Conservation (phyloP, 2,797 vertebrate genomes). For the Myotis myotis region DNA sequence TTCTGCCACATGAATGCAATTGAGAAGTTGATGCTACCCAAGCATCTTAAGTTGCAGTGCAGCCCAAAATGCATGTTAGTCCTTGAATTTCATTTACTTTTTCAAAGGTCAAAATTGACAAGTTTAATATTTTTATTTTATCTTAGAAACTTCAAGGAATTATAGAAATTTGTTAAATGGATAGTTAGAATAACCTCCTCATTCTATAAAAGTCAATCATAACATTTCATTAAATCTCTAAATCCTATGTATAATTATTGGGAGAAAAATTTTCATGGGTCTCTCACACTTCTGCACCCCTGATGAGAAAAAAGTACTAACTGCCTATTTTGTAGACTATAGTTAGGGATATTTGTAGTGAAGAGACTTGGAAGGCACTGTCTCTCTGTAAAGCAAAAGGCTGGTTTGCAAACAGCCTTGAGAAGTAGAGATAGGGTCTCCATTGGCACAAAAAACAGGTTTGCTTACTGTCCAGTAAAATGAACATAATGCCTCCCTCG, state of each 20-base stretch:
- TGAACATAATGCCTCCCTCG: background rate
- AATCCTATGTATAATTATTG: background rate
- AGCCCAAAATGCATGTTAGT: background rate
- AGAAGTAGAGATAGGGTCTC: background rate
- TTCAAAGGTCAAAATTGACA: conserved; percentile 20
- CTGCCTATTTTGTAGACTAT: background rate
- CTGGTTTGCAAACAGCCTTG: background rate
- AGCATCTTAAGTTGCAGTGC: background rate
- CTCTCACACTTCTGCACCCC: background rate
- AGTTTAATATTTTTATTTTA: background rate
- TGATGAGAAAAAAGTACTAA: background rate
- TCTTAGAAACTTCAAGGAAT: background rate
- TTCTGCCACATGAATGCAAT: background rate
- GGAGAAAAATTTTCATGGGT: background rate
- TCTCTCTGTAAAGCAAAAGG: background rate
- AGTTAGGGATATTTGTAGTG: background rate
- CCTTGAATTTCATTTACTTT: conserved; percentile 4
- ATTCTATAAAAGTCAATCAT: background rate
- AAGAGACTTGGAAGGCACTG: background rate
- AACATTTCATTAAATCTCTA: background rate
- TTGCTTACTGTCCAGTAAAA: background rate
- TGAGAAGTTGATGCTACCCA: background rate
- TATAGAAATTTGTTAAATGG: background rate
- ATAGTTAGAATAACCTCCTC: background rate
- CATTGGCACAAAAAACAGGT: background rate